Percentiles rank a stretch among this genome's conserved stretches.
phyloP scores from a whole-genome alignment of 1,140 invertebrate species.

The Daktulosphaira vitifoliae region DNA sequence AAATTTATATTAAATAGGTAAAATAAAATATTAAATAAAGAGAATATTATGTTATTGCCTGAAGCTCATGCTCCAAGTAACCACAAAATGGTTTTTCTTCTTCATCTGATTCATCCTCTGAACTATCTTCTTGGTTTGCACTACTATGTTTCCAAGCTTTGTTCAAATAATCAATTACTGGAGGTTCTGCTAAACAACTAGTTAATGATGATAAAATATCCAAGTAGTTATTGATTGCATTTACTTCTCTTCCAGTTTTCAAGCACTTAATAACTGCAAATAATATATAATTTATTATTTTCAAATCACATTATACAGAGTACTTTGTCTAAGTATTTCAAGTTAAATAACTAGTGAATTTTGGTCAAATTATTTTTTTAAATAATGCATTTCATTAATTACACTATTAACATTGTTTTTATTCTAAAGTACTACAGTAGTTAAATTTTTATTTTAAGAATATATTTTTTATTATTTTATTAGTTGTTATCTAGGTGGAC shows the following conservation, averaged over 20 bases:
- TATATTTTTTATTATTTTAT: too few species aligned
- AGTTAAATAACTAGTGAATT: too few species aligned
- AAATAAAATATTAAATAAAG: too few species aligned
- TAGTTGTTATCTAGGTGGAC: too few species aligned
- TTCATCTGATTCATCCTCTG: slow-evolving; percentile 12
- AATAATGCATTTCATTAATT: too few species aligned
- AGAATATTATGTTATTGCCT: slow-evolving; percentile 10
- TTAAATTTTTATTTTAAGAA: too few species aligned
- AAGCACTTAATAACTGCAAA: slow-evolving; percentile 7
- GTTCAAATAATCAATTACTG: slow-evolving; percentile 20
- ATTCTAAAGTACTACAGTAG: too few species aligned
- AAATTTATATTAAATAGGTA: background rate
- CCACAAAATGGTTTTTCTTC: slow-evolving; percentile 12
- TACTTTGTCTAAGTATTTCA: too few species aligned
- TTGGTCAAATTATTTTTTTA: too few species aligned
- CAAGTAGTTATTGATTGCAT: slow-evolving; percentile 12
- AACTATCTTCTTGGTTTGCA: background rate
- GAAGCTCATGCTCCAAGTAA: slow-evolving; percentile 19
- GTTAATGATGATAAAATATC: slow-evolving; percentile 26
- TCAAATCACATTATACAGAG: too few species aligned
- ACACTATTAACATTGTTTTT: too few species aligned
- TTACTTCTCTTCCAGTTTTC: slow-evolving; percentile 19
- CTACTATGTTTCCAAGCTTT: slow-evolving; percentile 12
- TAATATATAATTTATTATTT: background rate
- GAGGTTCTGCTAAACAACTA: slow-evolving; percentile 11